Evolutionary conservation across 2,113 vertebrate species (phyloP).

Genomic region (Lepus americanus): DNA sequence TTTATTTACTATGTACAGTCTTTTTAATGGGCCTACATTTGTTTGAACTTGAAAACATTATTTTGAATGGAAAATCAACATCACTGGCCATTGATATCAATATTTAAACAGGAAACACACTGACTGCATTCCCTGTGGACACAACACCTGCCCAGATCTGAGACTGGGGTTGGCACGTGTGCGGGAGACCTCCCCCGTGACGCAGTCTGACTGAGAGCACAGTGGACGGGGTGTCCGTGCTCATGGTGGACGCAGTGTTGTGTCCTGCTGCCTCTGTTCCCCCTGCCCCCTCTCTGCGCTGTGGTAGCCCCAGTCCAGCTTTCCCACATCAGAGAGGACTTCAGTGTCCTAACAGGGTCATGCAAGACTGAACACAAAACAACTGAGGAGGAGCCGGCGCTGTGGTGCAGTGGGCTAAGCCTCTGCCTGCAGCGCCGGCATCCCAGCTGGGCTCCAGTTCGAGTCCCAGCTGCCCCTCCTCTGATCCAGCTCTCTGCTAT

Average conservation of each 20-base stretch:
- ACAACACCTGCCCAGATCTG: not conserved
- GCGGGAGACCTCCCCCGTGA: not conserved
- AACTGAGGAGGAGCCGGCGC: no score
- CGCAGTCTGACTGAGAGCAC: not conserved
- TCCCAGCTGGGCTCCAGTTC: no score
- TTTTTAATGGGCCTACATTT: not conserved
- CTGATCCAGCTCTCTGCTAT: no score
- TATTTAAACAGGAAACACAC: not conserved
- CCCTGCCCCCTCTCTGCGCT: not conserved
- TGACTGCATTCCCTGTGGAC: not conserved
- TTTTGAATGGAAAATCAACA: not conserved
- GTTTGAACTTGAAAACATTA: not conserved
- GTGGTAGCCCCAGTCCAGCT: not conserved
- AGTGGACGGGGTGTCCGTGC: accelerated
- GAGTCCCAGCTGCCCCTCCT: no score
- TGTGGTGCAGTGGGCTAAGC: no score
- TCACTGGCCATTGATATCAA: not conserved
- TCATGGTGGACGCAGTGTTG: accelerated
- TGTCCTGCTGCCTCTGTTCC: accelerated
- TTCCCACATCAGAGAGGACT: not conserved
- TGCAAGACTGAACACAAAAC: not conserved
- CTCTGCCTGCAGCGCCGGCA: no score
- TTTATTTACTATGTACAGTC: not conserved
- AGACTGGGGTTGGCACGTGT: not conserved
- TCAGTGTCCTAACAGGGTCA: not conserved